Conservation (phyloP, 2,888 invertebrate genomes). For the Tenthredo scrophulariae region DNA sequence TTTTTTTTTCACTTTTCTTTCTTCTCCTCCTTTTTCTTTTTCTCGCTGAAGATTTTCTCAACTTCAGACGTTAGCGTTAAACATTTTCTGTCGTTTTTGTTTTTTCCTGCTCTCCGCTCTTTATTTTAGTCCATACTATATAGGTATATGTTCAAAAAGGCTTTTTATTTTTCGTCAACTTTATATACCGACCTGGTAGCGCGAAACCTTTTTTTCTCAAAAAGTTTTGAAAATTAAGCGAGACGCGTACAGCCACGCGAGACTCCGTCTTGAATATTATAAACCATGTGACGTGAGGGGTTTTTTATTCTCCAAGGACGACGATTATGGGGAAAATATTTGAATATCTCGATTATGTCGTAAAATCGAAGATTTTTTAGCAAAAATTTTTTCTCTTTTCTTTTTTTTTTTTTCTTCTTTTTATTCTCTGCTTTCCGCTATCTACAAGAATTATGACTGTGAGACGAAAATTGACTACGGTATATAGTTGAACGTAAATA, state of each 20-base stretch:
- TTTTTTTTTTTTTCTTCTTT: background rate
- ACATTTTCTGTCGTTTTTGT: background rate
- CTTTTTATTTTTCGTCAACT: background rate
- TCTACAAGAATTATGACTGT: too few relatives aligned
- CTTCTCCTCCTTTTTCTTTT: background rate
- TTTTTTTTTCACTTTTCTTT: background rate
- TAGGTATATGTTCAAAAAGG: background rate
- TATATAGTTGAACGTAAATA: background rate
- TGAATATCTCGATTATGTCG: background rate
- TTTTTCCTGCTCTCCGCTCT: too few relatives aligned
- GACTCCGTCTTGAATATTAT: background rate
- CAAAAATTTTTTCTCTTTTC: background rate
- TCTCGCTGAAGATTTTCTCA: background rate
- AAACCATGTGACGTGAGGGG: background rate
- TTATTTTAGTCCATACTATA: too few relatives aligned
- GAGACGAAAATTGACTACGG: background rate
- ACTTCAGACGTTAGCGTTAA: constrained; percentile 14
- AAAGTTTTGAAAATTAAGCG: constrained; percentile 2
- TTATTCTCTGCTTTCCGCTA: background rate
- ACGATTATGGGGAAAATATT: background rate
- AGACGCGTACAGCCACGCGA: background rate
- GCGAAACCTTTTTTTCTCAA: background rate
- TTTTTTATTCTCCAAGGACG: background rate
- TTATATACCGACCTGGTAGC: background rate
- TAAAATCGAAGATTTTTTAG: too few relatives aligned